Evolutionary conservation across 2,113 vertebrate species (phyloP).

Genomic region (Gracilinanus agilis): DNA sequence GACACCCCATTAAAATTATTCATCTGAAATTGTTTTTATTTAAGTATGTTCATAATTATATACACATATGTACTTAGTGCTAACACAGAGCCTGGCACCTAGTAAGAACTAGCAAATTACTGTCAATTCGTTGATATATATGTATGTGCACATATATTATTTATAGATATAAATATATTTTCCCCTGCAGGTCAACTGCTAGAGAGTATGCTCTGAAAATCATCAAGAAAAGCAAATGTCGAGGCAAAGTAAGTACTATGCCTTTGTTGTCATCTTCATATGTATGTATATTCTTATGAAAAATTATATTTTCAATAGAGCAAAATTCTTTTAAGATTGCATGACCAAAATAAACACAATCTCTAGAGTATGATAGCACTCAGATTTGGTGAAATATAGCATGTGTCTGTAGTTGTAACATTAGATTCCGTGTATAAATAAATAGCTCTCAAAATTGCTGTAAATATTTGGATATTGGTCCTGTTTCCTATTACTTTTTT

Average conservation of each 20-base stretch:
- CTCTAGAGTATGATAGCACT: not conserved
- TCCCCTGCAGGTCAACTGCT: conserved; percentile 90
- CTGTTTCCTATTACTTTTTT: not conserved
- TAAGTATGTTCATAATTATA: not conserved
- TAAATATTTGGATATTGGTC: not conserved
- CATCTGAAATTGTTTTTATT: conserved; percentile 34
- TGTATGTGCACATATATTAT: not conserved
- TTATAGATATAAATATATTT: not conserved
- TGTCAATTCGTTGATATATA: not conserved
- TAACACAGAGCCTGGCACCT: not conserved
- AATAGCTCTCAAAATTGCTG: not conserved
- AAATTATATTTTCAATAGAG: not conserved
- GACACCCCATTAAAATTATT: not conserved
- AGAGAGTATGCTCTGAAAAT: conserved; percentile 99
- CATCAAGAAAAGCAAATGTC: conserved; percentile 98
- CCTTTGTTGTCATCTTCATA: not conserved
- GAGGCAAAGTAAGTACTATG: conserved; percentile 92
- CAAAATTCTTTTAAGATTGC: not conserved
- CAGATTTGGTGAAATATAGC: not conserved
- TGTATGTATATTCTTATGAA: conserved; percentile 5
- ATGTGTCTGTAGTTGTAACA: not conserved
- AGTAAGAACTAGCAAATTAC: not conserved
- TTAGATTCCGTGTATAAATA: not conserved
- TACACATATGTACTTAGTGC: not conserved
- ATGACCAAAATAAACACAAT: not conserved